These are phyloP conservation scores for Speoplatyrhinus poulsoni DNA, from an alignment of 2,113 vertebrate species.

Conservation along the genomic window DNA sequence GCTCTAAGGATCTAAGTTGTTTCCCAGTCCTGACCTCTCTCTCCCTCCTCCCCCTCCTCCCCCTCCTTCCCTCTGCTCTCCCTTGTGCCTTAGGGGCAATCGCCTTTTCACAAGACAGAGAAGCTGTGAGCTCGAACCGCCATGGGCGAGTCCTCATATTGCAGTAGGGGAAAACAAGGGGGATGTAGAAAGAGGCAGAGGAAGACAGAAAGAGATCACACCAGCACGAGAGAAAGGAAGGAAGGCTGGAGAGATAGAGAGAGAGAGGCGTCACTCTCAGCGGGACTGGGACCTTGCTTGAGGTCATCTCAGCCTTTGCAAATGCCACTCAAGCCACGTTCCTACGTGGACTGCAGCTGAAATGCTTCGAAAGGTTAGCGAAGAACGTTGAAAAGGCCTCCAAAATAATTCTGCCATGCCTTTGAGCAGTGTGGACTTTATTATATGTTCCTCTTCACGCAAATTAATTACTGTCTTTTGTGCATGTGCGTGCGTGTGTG, in stretches of 20 bases:
- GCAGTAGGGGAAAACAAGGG: background rate
- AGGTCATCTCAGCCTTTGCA: background rate
- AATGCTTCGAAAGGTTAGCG: conserved; percentile 1
- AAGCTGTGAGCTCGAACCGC: background rate
- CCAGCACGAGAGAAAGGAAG: background rate
- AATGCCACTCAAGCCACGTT: background rate
- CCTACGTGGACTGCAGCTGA: too few relatives aligned
- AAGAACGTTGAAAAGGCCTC: background rate
- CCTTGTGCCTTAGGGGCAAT: conserved; percentile 35
- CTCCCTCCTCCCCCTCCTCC: conserved; percentile 17
- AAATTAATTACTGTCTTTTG: conserved; percentile 16
- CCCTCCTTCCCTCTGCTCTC: conserved; percentile 21
- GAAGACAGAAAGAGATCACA: background rate
- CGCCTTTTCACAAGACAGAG: conserved; percentile 1
- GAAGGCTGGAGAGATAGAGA: background rate
- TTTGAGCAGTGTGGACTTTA: background rate
- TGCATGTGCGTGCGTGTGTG: conserved; percentile 18
- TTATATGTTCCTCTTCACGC: conserved; percentile 5
- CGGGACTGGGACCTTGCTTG: background rate
- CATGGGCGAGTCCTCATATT: background rate
- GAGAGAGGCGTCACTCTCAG: background rate
- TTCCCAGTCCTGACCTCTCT: conserved; percentile 40
- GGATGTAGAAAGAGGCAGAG: background rate
- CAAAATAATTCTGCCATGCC: conserved; percentile 1
- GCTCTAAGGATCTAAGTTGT: conserved; percentile 65